Conservation (phyloP, 2,797 vertebrate genomes). For the Mormyrus proboscirostris region DNA sequence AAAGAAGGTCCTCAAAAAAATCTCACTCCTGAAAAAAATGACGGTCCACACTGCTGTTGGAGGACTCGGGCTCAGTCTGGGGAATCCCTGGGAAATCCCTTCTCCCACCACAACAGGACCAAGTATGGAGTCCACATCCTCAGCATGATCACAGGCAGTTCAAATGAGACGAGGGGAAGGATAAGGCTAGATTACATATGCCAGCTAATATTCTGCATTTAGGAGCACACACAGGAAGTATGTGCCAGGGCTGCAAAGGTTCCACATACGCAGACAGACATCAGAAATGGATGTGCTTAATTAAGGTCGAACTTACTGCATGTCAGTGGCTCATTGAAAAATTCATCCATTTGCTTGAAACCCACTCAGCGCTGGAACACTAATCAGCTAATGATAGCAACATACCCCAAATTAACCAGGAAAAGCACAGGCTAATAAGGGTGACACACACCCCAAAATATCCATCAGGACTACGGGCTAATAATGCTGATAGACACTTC, state of each 20-base stretch:
- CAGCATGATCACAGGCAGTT: neutral
- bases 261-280: conserved; percentile 54
- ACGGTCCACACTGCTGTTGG: neutral
- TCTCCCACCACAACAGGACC: neutral
- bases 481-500: neutral
- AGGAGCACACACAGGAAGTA: conserved; percentile 8
- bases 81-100: neutral
- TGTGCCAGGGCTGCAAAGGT: conserved; percentile 31
- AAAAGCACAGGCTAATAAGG: neutral
- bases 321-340: neutral
- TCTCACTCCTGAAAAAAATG: neutral
- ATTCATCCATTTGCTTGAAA: neutral
- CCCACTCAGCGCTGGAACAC: neutral
- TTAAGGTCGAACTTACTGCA: conserved; percentile 29
- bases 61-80: neutral
- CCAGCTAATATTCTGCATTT: conserved; percentile 14
- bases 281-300: conserved; percentile 52
- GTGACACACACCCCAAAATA: neutral
- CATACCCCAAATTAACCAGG: neutral
- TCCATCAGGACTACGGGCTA: neutral
- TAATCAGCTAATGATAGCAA: neutral
- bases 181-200: neutral
- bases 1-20: neutral
- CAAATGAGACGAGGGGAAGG: neutral
- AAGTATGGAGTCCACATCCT: neutral